Evolutionary conservation across 1,140 invertebrate genomes (phyloP).

Genomic region (Heterodera schachtii): DNA sequence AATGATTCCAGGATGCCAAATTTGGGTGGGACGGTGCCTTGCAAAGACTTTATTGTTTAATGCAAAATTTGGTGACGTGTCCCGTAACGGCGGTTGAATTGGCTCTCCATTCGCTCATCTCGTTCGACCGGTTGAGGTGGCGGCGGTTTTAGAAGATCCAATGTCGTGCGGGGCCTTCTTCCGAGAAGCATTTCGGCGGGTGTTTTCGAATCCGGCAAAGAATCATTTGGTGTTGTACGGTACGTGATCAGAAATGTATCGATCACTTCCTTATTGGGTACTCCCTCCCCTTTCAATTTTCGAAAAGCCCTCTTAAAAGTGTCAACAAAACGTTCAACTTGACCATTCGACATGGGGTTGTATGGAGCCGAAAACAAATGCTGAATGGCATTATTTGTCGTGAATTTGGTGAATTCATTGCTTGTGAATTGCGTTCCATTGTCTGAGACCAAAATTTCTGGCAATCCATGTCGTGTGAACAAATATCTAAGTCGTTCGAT

Average conservation of each 20-base stretch:
- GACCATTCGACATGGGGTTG: background rate
- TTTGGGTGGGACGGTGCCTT: too few species aligned
- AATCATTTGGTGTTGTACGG: too few species aligned
- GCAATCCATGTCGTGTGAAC: background rate
- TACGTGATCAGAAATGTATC: background rate
- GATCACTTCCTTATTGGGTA: background rate
- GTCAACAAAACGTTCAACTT: background rate
- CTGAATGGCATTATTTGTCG: background rate
- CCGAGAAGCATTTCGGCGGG: too few species aligned
- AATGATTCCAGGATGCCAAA: background rate
- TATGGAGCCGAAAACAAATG: background rate
- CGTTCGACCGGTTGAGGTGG: too few species aligned
- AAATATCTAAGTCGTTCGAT: background rate
- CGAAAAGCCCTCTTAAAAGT: background rate
- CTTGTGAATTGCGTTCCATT: background rate
- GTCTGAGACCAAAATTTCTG: background rate
- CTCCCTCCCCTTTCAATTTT: background rate
- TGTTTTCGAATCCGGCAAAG: too few species aligned
- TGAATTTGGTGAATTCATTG: background rate
- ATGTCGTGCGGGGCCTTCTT: too few species aligned
- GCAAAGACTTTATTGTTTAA: too few species aligned
- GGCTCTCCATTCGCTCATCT: too few species aligned
- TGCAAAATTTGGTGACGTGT: too few species aligned
- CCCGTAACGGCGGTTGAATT: too few species aligned
- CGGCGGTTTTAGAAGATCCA: too few species aligned